Evolutionary conservation across 1,140 invertebrate genomes (phyloP).

Genomic region (Brachionus rotundiformis): DNA sequence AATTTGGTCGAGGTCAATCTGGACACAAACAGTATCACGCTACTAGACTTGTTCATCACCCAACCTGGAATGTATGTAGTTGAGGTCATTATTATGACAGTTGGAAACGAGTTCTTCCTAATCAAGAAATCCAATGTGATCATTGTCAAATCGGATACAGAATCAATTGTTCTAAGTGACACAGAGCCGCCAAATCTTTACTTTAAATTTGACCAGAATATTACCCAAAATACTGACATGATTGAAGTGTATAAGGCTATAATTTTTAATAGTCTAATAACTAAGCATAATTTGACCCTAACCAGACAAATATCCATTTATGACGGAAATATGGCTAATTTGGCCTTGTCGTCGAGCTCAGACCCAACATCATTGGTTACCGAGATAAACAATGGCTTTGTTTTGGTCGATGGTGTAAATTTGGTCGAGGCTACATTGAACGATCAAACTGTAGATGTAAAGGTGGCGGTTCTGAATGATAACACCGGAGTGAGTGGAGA

Average conservation of each 20-base stretch:
- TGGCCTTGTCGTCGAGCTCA: not conserved
- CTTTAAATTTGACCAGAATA: not conserved
- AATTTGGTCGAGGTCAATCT: not conserved
- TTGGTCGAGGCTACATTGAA: not conserved
- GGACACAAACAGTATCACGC: not conserved
- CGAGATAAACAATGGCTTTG: slow-evolving; percentile 5
- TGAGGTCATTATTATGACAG: not conserved
- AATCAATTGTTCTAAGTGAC: not conserved
- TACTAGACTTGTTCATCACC: not conserved
- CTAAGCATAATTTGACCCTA: slow-evolving; percentile 7
- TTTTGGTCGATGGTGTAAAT: not conserved
- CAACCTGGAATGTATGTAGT: slow-evolving; percentile 25
- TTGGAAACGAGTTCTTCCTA: not conserved
- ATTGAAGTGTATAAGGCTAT: not conserved
- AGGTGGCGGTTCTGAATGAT: too few relatives aligned
- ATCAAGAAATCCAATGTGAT: not conserved
- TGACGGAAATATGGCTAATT: slow-evolving; percentile 7
- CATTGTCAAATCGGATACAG: not conserved
- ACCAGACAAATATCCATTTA: slow-evolving; percentile 14
- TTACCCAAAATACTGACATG: not conserved
- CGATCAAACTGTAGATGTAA: not conserved
- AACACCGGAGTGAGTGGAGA: too few relatives aligned
- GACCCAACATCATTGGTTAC: not conserved
- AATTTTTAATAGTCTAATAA: not conserved
- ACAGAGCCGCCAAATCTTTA: not conserved